Evolutionary conservation across 2,113 vertebrate genomes (phyloP).

Genomic region (Phalacrocorax aristotelis): DNA sequence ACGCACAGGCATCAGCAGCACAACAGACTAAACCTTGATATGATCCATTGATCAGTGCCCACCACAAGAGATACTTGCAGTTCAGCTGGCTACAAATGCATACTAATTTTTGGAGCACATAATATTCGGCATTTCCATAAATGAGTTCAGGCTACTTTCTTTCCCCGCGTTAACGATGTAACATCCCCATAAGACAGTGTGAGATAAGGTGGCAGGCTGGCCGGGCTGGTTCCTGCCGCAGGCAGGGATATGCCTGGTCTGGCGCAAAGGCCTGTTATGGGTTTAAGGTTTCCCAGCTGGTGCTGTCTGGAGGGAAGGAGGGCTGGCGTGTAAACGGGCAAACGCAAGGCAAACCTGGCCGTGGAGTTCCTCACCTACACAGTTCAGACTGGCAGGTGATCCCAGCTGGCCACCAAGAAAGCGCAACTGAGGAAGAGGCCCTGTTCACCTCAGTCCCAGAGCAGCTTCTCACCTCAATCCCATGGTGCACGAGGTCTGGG

Average conservation of each 20-base stretch:
- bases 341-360: neutral
- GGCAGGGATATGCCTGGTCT: neutral
- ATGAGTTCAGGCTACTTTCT: neutral
- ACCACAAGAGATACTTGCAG: neutral
- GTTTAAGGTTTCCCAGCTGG: neutral
- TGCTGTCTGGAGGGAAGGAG: neutral
- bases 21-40: neutral
- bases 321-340: fast-evolving
- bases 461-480: neutral
- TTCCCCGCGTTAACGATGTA: fast-evolving
- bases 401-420: neutral
- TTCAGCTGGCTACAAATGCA: neutral
- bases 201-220: neutral
- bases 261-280: neutral
- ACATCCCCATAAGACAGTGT: too few species aligned
- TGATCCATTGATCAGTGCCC: neutral
- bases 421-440: neutral
- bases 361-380: neutral
- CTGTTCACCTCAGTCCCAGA: neutral
- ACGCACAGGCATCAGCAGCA: neutral
- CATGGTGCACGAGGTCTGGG: neutral
- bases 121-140: neutral
- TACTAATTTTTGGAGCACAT: neutral
- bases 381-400: neutral
- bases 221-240: neutral